These are phyloP conservation scores for Guaruba guarouba DNA, from an alignment of 2,113 vertebrate genomes.

Conservation along the genomic window DNA sequence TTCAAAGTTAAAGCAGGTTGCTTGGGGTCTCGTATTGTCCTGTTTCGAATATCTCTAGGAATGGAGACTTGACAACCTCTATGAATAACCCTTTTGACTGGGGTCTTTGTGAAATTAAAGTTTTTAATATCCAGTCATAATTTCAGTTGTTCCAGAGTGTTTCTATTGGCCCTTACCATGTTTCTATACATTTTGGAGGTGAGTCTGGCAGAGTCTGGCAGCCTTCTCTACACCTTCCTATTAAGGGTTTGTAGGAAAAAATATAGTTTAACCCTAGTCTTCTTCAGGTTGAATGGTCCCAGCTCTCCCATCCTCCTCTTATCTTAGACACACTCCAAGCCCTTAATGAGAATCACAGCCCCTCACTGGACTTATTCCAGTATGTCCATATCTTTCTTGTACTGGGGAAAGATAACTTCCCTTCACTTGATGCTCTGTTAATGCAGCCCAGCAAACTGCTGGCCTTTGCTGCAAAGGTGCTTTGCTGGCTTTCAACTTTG, in stretches of 20 bases:
- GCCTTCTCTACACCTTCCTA: not conserved
- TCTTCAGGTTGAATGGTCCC: not conserved
- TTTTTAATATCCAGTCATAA: not conserved
- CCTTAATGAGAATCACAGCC: accelerated
- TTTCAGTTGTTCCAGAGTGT: not conserved
- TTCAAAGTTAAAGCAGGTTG: not conserved
- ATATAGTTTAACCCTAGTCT: not conserved
- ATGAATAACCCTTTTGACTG: accelerated
- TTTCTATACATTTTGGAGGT: not conserved
- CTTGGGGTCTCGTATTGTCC: not conserved
- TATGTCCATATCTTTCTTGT: not conserved
- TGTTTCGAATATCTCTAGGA: not conserved
- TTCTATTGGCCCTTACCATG: not conserved
- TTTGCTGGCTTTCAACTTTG: not conserved
- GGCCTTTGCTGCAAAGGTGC: not conserved
- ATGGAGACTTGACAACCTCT: not conserved
- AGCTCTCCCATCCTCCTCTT: not conserved
- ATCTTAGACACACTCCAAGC: not conserved
- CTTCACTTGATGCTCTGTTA: not conserved
- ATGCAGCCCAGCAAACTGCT: not conserved
- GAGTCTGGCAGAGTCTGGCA: not conserved
- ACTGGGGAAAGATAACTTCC: not conserved
- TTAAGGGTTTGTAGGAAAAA: not conserved
- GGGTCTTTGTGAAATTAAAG: not conserved
- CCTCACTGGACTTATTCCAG: not conserved